Conservation (phyloP, 2,113 vertebrate genomes). For the Oplegnathus fasciatus region DNA sequence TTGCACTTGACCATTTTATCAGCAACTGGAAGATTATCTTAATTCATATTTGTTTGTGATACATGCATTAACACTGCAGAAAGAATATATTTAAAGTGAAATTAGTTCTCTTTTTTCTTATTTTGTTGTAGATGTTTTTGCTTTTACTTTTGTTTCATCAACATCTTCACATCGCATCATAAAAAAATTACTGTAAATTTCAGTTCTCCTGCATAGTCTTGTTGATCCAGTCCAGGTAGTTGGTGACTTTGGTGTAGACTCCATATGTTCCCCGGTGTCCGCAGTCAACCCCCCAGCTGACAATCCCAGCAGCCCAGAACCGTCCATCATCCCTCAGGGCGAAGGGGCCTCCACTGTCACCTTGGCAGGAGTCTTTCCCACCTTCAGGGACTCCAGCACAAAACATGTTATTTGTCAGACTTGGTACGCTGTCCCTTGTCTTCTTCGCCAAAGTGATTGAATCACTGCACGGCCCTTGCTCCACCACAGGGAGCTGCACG, state of each 20-base stretch:
- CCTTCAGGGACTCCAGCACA: constrained; percentile 74
- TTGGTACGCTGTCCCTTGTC: rapidly evolving
- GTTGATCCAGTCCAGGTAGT: constrained; percentile 80
- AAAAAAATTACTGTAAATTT: neutral
- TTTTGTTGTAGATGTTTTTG: neutral
- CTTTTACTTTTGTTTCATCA: neutral
- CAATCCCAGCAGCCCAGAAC: constrained; percentile 75
- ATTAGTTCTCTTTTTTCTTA: neutral
- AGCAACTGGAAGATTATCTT: neutral
- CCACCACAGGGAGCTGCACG: constrained; percentile 69
- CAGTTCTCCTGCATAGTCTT: constrained; percentile 81
- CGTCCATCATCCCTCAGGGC: neutral
- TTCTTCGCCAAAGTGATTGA: rapidly evolving
- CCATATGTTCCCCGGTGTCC: constrained; percentile 33
- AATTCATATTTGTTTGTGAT: neutral
- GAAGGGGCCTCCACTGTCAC: constrained; percentile 69
- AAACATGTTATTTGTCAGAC: constrained; percentile 77
- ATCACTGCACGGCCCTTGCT: constrained; percentile 32
- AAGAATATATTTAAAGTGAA: neutral
- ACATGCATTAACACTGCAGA: neutral
- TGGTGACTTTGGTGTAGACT: constrained; percentile 70
- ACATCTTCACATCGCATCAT: neutral
- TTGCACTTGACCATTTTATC: neutral
- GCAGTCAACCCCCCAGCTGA: constrained; percentile 75
- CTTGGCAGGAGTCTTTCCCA: constrained; percentile 65